Evolutionary conservation across 2,113 vertebrate species (phyloP), one percentile per base, ranked within the genome.

Genomic region (Aramus guarauna): DNA sequence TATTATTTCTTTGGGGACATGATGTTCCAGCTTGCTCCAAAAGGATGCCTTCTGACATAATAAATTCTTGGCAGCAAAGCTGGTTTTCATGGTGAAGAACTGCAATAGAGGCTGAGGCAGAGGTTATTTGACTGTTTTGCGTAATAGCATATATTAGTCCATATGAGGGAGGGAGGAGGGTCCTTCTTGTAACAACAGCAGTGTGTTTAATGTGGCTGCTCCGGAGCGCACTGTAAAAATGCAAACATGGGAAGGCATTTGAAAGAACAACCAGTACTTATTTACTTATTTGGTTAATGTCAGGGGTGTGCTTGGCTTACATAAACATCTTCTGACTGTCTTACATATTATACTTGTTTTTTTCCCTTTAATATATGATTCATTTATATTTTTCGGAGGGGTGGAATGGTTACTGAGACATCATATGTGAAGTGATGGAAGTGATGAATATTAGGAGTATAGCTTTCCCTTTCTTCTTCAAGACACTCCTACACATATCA

Each of bases 381-480:
- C 9, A 85, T 94, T 96, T 87, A 3, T 89, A 34, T 91, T 95
- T 91, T 89, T 43, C 56, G 77, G 85, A 26, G 77, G 14, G 69
- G 41, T 69, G 66, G 77, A 48, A 41, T 78, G 43, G 36, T 81
- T 95, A n/a, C 41, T 90, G 83, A 89, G 62, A 29, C 29, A 22
- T 66, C 0, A 0, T 59, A 36, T 56, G 26, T 81, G 60, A 89
- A 87, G 19, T 36, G 69, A 48, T 85, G 43, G 59, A 81, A 88
- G 78, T 43, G 78, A 79, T 78, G 43, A 92, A 29, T 90, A 81
- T 88, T 29, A 77, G 56, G 34, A 91, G 34, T 78, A 30, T 27
- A 87, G 69, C 37, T 91, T 94, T 96, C 30, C 39, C 30, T 87
- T 95, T 95, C 56, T 92, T 91, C 50, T 85, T 90, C 39, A 68